Conservation (phyloP, 2,113 vertebrate species). For the Tyto alba region DNA sequence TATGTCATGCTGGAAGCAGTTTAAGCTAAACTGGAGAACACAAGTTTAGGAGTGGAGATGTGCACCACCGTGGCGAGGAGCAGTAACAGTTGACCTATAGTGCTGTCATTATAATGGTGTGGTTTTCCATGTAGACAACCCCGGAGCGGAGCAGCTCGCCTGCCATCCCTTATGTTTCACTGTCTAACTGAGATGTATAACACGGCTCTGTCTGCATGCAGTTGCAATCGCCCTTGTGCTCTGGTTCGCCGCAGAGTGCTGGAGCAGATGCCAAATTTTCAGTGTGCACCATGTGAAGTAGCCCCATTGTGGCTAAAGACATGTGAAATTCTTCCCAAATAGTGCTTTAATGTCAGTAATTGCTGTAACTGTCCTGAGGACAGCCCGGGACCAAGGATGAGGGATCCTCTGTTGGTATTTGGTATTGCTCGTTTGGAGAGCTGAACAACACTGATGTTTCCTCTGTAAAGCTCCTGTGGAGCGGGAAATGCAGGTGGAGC, state of each 20-base stretch:
- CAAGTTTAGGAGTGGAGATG: background rate
- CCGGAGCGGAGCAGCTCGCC: conserved; percentile 13
- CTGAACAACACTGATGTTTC: background rate
- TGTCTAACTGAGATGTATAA: conserved; percentile 55
- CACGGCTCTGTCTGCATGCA: background rate
- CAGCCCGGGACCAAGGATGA: background rate
- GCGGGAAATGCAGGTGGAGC: background rate
- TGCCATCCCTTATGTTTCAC: conserved; percentile 54
- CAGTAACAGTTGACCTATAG: conserved; percentile 46
- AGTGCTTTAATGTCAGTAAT: background rate
- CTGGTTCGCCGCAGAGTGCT: background rate
- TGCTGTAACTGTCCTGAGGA: background rate
- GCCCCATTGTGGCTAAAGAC: background rate
- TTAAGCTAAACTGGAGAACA: conserved; percentile 7
- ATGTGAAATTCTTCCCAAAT: background rate
- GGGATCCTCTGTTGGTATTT: background rate
- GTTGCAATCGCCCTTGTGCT: background rate
- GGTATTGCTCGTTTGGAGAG: background rate
- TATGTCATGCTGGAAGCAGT: background rate
- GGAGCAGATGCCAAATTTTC: conserved; percentile 3
- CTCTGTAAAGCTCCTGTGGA: background rate
- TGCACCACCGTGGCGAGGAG: background rate
- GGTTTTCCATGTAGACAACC: conserved; percentile 46
- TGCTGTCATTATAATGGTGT: conserved; percentile 57
- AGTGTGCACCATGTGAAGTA: background rate